phyloP scores from a whole-genome alignment of 2,888 invertebrate species.

The Phengaris alcon region DNA sequence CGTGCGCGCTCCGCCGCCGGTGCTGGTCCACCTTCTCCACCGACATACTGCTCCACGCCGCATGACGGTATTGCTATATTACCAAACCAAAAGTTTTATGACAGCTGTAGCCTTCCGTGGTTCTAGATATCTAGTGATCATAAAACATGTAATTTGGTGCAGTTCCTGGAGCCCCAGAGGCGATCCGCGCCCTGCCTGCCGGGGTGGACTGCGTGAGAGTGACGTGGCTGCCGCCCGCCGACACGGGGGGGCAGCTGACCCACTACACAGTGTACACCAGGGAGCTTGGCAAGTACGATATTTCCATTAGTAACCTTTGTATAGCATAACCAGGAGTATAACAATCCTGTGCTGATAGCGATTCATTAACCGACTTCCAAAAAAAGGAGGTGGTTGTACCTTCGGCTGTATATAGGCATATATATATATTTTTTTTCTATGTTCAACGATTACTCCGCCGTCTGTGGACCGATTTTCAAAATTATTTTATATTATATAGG shows the following conservation, averaged over 20 bases:
- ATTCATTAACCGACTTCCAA: no score
- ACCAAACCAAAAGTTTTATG: no score
- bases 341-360: no score
- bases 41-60: conserved; percentile 86
- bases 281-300: conserved; percentile 81
- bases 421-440: no score
- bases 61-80: conserved; percentile 83
- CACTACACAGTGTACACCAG: conserved; percentile 88
- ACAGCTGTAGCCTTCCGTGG: no score
- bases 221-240: conserved; percentile 87
- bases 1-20: conserved; percentile 88
- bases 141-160: conserved; percentile 26
- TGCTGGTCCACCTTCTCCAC: conserved; percentile 85
- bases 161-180: conserved; percentile 88
- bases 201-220: conserved; percentile 88
- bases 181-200: conserved; percentile 87
- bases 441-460: no score
- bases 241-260: conserved; percentile 85
- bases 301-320: background rate
- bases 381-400: no score
- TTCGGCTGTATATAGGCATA: no score
- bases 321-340: background rate
- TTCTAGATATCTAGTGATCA: no score
- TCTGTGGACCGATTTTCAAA: no score
- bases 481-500: no score